These are phyloP conservation scores for Paraplagusia blochii DNA, from an alignment of 2,113 vertebrate species.

Conservation along the genomic window DNA sequence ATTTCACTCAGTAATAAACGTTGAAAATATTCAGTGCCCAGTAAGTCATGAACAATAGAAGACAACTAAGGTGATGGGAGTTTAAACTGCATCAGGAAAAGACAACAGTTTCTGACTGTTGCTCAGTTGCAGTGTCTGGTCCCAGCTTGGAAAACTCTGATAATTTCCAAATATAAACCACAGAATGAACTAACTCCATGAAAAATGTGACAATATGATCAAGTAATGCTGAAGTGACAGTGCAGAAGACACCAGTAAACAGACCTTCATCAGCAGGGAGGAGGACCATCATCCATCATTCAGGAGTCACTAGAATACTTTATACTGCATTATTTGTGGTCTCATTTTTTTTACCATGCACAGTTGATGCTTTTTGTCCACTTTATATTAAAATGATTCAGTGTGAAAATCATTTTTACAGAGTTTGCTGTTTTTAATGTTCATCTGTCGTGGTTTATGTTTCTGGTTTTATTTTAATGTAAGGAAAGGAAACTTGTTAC, in stretches of 20 bases:
- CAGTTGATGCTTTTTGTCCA: slow-evolving; percentile 24
- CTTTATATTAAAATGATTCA: slow-evolving; percentile 24
- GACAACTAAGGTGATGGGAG: too few relatives aligned
- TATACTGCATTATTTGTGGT: slow-evolving; percentile 25
- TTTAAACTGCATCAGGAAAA: too few relatives aligned
- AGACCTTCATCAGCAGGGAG: slow-evolving; percentile 33
- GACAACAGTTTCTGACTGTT: too few relatives aligned
- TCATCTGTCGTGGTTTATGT: slow-evolving; percentile 26
- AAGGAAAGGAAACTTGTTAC: too few relatives aligned
- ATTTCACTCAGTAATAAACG: too few relatives aligned
- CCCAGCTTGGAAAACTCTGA: too few relatives aligned
- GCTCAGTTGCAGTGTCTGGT: too few relatives aligned
- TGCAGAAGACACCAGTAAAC: slow-evolving; percentile 26
- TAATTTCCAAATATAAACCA: too few relatives aligned
- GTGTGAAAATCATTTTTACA: slow-evolving; percentile 32
- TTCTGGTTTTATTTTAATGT: slow-evolving; percentile 67
- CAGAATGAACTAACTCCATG: not conserved
- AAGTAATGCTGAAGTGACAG: slow-evolving; percentile 9
- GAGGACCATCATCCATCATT: slow-evolving; percentile 42
- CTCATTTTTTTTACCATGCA: slow-evolving; percentile 13
- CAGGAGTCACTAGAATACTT: slow-evolving; percentile 29
- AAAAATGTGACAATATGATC: slow-evolving; percentile 10
- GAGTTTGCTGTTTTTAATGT: slow-evolving; percentile 19
- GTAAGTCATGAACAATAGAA: too few relatives aligned
- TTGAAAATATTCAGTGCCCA: too few relatives aligned